Conservation (phyloP, 2,113 vertebrate genomes). For the Pteronura brasiliensis region DNA sequence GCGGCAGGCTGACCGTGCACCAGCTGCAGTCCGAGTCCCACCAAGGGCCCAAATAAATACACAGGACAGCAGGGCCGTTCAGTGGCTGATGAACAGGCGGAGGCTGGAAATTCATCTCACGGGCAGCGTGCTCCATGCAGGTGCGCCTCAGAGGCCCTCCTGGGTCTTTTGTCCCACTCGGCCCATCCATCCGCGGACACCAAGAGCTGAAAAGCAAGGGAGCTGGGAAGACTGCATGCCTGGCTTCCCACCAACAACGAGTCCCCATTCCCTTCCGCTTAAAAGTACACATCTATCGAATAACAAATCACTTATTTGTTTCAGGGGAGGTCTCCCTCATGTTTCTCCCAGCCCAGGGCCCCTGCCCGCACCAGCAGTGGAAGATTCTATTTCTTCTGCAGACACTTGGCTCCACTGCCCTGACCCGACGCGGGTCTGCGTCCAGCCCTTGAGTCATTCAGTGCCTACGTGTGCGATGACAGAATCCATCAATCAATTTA, state of each 20-base stretch:
- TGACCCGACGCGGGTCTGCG: fast-evolving
- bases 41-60: fast-evolving
- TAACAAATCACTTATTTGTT: background rate
- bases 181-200: fast-evolving
- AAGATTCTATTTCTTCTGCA: background rate
- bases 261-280: background rate
- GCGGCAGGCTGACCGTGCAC: fast-evolving
- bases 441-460: fast-evolving
- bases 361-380: fast-evolving
- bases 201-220: fast-evolving
- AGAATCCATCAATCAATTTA: fast-evolving
- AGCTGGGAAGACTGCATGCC: fast-evolving
- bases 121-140: fast-evolving
- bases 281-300: background rate
- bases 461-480: fast-evolving
- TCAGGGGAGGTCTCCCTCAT: background rate
- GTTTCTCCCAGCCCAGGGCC: background rate
- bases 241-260: background rate
- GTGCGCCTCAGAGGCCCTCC: fast-evolving
- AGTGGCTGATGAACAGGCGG: background rate
- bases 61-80: fast-evolving
- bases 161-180: fast-evolving
- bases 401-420: fast-evolving
- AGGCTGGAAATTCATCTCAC: background rate
- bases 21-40: background rate